phyloP scores from a whole-genome alignment of 30 jellyfish, hydroid and myxozoan genomes.

The Aurelia aurita complex sp. Pacific region DNA sequence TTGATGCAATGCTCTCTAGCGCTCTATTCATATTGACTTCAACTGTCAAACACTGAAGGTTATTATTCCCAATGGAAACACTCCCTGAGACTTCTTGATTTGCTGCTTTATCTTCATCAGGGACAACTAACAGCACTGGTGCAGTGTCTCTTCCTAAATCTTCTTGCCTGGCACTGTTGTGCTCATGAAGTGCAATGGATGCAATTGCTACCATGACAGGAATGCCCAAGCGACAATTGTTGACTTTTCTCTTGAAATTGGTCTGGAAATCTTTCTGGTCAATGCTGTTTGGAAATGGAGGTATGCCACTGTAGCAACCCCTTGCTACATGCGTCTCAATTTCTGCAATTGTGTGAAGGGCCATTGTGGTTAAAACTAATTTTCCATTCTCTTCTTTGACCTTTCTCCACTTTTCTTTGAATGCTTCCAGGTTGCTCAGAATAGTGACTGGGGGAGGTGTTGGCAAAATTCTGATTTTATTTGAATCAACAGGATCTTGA shows the following conservation, averaged over 20 bases:
- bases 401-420: constrained; percentile 84
- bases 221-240: constrained; percentile 88
- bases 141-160: constrained; percentile 75
- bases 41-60: constrained; percentile 62
- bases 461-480: constrained; percentile 68
- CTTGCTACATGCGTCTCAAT: constrained; percentile 75
- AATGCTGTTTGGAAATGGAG: constrained; percentile 80
- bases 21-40: constrained; percentile 74
- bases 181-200: constrained; percentile 90
- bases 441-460: constrained; percentile 77
- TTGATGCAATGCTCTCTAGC: constrained; percentile 60
- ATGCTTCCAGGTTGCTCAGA: constrained; percentile 64
- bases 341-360: constrained; percentile 67
- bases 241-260: constrained; percentile 73
- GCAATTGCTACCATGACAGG: constrained; percentile 92
- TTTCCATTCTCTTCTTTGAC: constrained; percentile 81
- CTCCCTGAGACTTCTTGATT: constrained; percentile 35
- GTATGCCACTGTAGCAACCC: constrained; percentile 92
- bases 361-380: constrained; percentile 65
- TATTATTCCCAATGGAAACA: constrained; percentile 22
- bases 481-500: constrained; percentile 85
- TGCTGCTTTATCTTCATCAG: constrained; percentile 59
- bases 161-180: constrained; percentile 75
- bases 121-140: constrained; percentile 74
- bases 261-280: constrained; percentile 77